phyloP scores from a whole-genome alignment of 2,113 vertebrate genomes.

The human (Homo sapiens) region DNA sequence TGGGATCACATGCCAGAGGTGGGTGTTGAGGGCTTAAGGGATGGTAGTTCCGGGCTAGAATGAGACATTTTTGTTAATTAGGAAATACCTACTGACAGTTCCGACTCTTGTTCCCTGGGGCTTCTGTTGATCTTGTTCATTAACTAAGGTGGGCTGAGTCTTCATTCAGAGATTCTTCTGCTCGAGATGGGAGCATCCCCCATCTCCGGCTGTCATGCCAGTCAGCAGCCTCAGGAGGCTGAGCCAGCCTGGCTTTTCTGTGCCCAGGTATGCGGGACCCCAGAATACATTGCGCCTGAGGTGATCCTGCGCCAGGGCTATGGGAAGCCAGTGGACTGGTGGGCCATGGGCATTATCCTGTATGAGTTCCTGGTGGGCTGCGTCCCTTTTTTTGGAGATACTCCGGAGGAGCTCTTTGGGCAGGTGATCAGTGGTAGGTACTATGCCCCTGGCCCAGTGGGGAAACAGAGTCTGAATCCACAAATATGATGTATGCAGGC shows the following conservation, averaged over 20 bases:
- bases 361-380: conserved; percentile 98
- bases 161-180: conserved; percentile 29
- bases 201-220: background rate
- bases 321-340: conserved; percentile 98
- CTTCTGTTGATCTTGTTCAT: background rate
- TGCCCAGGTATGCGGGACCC: conserved; percentile 95
- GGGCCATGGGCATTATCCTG: conserved; percentile 98
- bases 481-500: background rate
- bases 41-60: background rate
- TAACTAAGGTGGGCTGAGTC: background rate
- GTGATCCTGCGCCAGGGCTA: conserved; percentile 98
- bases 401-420: conserved; percentile 96
- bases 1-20: background rate
- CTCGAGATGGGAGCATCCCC: background rate
- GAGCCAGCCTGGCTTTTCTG: conserved; percentile 47
- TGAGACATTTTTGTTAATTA: background rate
- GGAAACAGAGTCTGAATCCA: background rate
- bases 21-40: background rate
- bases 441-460: background rate
- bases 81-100: background rate
- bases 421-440: conserved; percentile 97
- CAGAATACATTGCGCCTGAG: conserved; percentile 97
- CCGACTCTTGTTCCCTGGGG: background rate
- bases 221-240: background rate
- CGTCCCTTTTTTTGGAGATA: conserved; percentile 97